phyloP scores from a whole-genome alignment of 2,888 invertebrate genomes.

The Drosophila putrida region DNA sequence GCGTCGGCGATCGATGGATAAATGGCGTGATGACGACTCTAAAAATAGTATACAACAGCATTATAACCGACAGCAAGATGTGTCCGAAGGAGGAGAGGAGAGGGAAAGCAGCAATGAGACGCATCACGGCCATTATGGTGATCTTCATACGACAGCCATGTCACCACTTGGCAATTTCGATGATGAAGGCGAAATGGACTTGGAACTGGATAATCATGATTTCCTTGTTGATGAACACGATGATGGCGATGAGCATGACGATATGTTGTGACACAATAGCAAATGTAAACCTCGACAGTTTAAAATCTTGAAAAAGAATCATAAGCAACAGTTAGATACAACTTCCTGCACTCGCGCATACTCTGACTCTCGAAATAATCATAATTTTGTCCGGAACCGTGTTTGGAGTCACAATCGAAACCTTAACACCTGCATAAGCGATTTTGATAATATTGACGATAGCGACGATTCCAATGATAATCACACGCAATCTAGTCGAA shows the following conservation, averaged over 20 bases:
- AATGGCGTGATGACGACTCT: slow-evolving; percentile 97
- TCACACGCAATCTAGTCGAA: not conserved
- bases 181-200: slow-evolving; percentile 83
- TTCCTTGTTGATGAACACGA: slow-evolving; percentile 78
- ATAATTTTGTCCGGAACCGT: too few species aligned
- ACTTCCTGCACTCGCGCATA: not conserved
- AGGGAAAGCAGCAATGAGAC: slow-evolving; percentile 40
- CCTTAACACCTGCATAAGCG: not conserved
- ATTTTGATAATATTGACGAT: not conserved
- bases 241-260: slow-evolving; percentile 66
- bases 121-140: slow-evolving; percentile 52
- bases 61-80: slow-evolving; percentile 41
- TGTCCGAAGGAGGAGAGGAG: slow-evolving; percentile 28
- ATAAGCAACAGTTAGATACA: not conserved
- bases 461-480: not conserved
- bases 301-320: slow-evolving; percentile 6
- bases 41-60: slow-evolving; percentile 71
- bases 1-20: slow-evolving; percentile 98
- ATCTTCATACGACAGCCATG: slow-evolving; percentile 68
- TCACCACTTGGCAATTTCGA: slow-evolving; percentile 81
- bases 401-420: not conserved
- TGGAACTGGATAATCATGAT: slow-evolving; percentile 84
- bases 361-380: not conserved
- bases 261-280: slow-evolving; percentile 81
- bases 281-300: slow-evolving; percentile 20